Evolutionary conservation across 2,888 invertebrate genomes (phyloP).

Genomic region (Mythimna ferrago): DNA sequence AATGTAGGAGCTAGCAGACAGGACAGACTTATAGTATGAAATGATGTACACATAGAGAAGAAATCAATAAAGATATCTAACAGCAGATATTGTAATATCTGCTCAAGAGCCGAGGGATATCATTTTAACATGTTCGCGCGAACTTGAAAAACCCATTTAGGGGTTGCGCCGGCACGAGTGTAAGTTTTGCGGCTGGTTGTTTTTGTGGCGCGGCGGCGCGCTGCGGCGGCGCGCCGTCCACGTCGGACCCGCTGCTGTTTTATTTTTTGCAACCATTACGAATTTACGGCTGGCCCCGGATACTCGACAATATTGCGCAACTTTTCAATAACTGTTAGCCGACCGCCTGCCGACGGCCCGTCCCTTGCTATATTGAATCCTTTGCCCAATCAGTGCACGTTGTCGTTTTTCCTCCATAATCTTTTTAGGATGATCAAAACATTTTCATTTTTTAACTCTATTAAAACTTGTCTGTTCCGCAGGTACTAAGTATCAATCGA

Average conservation of each 20-base stretch:
- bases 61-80: constrained; percentile 40
- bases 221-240: constrained; percentile 69
- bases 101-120: constrained; percentile 50
- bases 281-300: constrained; percentile 87
- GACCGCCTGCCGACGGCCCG: constrained; percentile 75
- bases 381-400: constrained; percentile 82
- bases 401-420: constrained; percentile 65
- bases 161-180: constrained; percentile 72
- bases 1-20: constrained; percentile 13
- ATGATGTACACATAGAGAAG: not conserved
- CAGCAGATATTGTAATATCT: constrained; percentile 49
- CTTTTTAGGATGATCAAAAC: constrained; percentile 52
- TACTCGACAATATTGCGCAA: constrained; percentile 90
- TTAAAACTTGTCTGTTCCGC: constrained; percentile 71
- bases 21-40: not conserved
- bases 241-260: constrained; percentile 78
- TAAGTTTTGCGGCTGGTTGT: constrained; percentile 84
- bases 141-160: constrained; percentile 87
- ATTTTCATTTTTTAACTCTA: constrained; percentile 56
- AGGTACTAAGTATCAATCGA: constrained; percentile 94
- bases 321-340: constrained; percentile 89
- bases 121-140: constrained; percentile 61
- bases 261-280: constrained; percentile 90
- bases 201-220: constrained; percentile 76
- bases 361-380: constrained; percentile 87